Conservation (phyloP, 2,113 vertebrate species). For the Anguilla japonica region DNA sequence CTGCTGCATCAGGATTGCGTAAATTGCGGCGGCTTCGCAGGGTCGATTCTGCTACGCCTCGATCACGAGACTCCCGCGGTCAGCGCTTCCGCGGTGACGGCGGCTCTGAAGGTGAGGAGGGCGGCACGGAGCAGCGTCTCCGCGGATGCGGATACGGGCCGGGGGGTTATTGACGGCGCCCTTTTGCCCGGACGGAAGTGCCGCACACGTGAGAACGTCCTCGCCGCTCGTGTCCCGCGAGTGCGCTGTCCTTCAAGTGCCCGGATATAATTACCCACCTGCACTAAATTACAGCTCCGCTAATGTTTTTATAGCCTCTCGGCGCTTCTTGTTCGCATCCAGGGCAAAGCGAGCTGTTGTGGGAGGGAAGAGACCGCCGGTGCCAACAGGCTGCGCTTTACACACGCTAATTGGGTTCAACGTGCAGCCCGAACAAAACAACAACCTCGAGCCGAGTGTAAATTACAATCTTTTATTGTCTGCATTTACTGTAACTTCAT, state of each 20-base stretch:
- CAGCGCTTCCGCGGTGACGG: too few species aligned
- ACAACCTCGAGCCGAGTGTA: constrained; percentile 32
- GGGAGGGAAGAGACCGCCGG: too few species aligned
- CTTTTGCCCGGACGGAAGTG: background rate
- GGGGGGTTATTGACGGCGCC: background rate
- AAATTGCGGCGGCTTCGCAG: too few species aligned
- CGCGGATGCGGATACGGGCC: background rate
- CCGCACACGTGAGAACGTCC: background rate
- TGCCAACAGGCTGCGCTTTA: too few species aligned
- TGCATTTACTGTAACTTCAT: constrained; percentile 46
- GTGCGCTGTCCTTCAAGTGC: background rate
- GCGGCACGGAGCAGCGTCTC: background rate
- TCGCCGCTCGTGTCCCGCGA: background rate
- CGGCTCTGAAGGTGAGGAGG: background rate
- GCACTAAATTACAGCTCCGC: background rate
- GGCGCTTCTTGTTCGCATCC: background rate
- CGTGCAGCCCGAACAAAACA: background rate
- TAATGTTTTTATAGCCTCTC: background rate
- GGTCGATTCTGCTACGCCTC: too few species aligned
- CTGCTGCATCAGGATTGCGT: too few species aligned
- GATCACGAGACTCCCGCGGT: too few species aligned
- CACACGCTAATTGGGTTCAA: too few species aligned
- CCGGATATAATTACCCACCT: background rate
- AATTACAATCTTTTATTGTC: constrained; percentile 54
- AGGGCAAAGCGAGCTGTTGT: background rate